Evolutionary conservation across 2,113 vertebrate genomes (phyloP).

Genomic region (Meles meles): DNA sequence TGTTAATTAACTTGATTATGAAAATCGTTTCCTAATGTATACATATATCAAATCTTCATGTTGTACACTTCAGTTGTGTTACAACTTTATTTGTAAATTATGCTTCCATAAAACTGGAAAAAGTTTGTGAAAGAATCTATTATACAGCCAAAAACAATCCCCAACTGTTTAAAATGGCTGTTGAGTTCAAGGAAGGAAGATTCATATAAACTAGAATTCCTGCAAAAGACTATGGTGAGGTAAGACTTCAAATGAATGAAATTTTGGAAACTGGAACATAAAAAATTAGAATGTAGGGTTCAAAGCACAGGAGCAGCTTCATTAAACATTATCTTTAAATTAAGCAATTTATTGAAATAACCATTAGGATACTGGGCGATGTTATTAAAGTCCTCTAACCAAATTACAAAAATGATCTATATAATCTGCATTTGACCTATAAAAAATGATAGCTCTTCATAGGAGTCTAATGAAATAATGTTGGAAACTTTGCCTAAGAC

Average conservation of each 20-base stretch:
- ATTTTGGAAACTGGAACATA: not conserved
- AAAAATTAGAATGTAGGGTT: not conserved
- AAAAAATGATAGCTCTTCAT: not conserved
- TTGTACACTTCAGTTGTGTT: not conserved
- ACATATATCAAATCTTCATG: not conserved
- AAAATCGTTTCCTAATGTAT: not conserved
- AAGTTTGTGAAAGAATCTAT: not conserved
- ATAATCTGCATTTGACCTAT: not conserved
- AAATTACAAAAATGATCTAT: not conserved
- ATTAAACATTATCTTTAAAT: conserved; percentile 9
- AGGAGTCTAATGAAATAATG: not conserved
- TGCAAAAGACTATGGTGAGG: not conserved
- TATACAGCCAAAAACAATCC: not conserved
- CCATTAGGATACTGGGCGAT: not conserved
- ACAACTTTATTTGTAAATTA: not conserved
- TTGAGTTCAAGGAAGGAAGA: not conserved
- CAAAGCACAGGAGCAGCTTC: not conserved
- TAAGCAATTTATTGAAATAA: not conserved
- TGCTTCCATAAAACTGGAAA: not conserved
- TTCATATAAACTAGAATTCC: not conserved
- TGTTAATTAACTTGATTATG: not conserved
- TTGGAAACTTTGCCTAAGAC: not conserved
- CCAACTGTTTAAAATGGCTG: not conserved
- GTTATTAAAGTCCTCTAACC: not conserved
- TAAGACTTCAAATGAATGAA: not conserved